Evolutionary conservation across 2,113 vertebrate genomes (phyloP).

Genomic region (Sceloporus tristichus): DNA sequence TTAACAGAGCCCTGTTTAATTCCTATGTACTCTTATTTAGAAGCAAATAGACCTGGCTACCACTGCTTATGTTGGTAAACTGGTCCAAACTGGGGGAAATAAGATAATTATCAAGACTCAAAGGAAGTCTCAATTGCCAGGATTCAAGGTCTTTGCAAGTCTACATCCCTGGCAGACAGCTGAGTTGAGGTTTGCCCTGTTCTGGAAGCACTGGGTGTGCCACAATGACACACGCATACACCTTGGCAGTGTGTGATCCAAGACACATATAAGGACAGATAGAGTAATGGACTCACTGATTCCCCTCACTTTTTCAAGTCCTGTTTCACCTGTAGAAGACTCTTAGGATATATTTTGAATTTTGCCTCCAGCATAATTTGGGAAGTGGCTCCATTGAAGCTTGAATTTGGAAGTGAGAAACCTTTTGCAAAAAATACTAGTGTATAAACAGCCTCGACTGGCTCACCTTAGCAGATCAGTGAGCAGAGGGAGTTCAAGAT

Average conservation of each 20-base stretch:
- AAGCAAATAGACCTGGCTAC: conserved; percentile 31
- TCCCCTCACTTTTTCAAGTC: too few relatives aligned
- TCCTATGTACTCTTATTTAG: conserved; percentile 19
- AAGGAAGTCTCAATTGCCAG: neutral
- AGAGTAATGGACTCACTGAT: too few relatives aligned
- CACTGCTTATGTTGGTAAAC: neutral
- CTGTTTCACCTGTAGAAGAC: neutral
- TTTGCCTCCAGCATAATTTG: neutral
- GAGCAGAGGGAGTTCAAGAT: conserved; percentile 31
- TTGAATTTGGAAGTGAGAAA: neutral
- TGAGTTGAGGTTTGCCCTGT: too few relatives aligned
- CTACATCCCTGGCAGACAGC: too few relatives aligned
- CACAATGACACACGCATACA: too few relatives aligned
- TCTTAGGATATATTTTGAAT: neutral
- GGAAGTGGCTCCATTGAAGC: neutral
- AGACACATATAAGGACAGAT: too few relatives aligned
- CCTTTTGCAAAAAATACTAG: neutral
- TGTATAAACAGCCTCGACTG: neutral
- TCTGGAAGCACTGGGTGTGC: too few relatives aligned
- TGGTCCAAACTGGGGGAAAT: neutral
- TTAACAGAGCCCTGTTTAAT: conserved; percentile 56
- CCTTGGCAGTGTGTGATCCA: too few relatives aligned
- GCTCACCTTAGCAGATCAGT: too few relatives aligned
- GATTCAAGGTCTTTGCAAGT: neutral
- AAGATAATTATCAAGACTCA: conserved; percentile 22